phyloP scores from a whole-genome alignment of 2,113 vertebrate genomes.

The Macquaria ambigua region DNA sequence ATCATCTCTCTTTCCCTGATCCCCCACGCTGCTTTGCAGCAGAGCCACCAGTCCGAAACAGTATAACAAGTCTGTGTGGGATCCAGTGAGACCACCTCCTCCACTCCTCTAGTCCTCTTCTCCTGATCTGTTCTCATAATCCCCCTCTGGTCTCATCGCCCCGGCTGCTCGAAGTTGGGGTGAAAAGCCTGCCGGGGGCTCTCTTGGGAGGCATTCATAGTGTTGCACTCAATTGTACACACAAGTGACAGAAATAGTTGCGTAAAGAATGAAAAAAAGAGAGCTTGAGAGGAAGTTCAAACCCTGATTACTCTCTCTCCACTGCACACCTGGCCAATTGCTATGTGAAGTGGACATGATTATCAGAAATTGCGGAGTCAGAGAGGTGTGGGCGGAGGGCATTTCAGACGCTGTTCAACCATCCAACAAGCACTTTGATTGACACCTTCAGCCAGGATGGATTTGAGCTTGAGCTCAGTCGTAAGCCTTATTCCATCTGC shows the following conservation, averaged over 20 bases:
- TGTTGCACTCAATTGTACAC: not conserved
- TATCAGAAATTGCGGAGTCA: not conserved
- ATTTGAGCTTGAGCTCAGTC: not conserved
- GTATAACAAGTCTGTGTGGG: slow-evolving; percentile 2
- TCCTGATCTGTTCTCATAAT: slow-evolving; percentile 33
- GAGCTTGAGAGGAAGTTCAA: not conserved
- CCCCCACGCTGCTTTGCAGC: slow-evolving; percentile 45
- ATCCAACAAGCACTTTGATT: not conserved
- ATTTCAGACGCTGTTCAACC: not conserved
- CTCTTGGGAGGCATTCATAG: not conserved
- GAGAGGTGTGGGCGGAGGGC: not conserved
- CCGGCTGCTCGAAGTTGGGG: not conserved
- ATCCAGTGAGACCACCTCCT: slow-evolving; percentile 3
- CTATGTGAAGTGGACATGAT: not conserved
- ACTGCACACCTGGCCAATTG: too few relatives aligned
- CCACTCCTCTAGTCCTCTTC: slow-evolving; percentile 12
- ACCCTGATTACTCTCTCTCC: not conserved
- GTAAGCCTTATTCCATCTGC: not conserved
- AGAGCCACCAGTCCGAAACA: slow-evolving; percentile 29
- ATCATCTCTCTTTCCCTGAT: slow-evolving; percentile 65
- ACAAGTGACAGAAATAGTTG: not conserved
- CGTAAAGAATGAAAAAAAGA: not conserved
- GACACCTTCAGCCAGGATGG: not conserved
- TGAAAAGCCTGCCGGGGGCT: not conserved
- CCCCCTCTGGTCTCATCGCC: not conserved